Conservation (phyloP, 2,888 invertebrate genomes). For the Drosophila fungiperda region DNA sequence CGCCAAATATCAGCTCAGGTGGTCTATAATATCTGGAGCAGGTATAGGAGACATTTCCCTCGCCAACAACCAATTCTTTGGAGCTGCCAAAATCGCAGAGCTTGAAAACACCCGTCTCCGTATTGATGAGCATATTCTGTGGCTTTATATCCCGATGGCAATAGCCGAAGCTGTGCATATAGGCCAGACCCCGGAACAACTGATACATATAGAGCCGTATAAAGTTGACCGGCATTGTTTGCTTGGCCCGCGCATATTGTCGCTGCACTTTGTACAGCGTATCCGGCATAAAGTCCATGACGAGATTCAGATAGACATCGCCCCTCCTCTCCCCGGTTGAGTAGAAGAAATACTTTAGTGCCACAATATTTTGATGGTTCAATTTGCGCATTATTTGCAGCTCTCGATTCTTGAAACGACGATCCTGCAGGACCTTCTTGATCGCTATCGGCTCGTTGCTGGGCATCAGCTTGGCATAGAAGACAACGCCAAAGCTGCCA, state of each 20-base stretch:
- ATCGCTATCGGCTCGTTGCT: slow-evolving; percentile 98
- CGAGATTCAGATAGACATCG: slow-evolving; percentile 99
- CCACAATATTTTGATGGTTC: slow-evolving; percentile 99
- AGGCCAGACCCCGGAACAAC: slow-evolving; percentile 99
- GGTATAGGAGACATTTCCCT: slow-evolving; percentile 99
- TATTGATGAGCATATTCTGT: slow-evolving; percentile 98
- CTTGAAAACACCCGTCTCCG: slow-evolving; percentile 98
- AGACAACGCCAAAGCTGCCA: slow-evolving; percentile 99
- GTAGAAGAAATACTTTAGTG: slow-evolving; percentile 99
- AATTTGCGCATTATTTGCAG: slow-evolving; percentile 99
- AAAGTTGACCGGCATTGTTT: slow-evolving; percentile 99
- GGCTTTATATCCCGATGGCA: slow-evolving; percentile 99
- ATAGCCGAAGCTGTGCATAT: slow-evolving; percentile 98
- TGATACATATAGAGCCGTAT: slow-evolving; percentile 99
- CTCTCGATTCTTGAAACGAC: slow-evolving; percentile 99
- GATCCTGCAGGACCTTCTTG: slow-evolving; percentile 99
- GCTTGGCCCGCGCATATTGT: slow-evolving; percentile 99
- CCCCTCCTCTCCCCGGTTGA: slow-evolving; percentile 99
- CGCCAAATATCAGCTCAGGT: slow-evolving; percentile 99
- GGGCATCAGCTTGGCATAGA: slow-evolving; percentile 98
- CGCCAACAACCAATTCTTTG: slow-evolving; percentile 97
- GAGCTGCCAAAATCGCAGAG: slow-evolving; percentile 99
- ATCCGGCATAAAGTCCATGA: slow-evolving; percentile 99
- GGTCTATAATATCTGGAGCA: slow-evolving; percentile 99
- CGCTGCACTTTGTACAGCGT: slow-evolving; percentile 99